Percentiles rank a stretch among this genome's conserved stretches.
Conservation (phyloP, 2,888 invertebrate species). For the Selenia dentaria region DNA sequence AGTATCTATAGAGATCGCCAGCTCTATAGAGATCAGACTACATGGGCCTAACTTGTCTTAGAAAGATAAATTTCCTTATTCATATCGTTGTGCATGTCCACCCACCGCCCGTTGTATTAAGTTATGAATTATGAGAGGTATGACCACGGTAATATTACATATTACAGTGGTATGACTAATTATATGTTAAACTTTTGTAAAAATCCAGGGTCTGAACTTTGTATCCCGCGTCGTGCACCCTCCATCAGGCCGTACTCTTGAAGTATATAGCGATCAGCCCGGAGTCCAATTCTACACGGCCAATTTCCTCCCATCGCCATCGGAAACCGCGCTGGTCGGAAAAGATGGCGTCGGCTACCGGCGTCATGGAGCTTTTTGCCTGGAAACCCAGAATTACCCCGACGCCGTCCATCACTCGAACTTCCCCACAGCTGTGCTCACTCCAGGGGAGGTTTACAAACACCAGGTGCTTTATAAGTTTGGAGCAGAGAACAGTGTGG, state of each 20-base stretch:
- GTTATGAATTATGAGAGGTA: too few species aligned
- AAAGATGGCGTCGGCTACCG: constrained; percentile 79
- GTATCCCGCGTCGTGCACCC: constrained; percentile 86
- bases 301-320: constrained; percentile 87
- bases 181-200: too few species aligned
- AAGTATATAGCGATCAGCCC: constrained; percentile 93
- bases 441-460: constrained; percentile 88
- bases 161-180: too few species aligned
- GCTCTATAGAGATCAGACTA: too few species aligned
- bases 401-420: constrained; percentile 93
- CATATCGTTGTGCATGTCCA: too few species aligned
- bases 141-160: too few species aligned
- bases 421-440: constrained; percentile 89
- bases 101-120: too few species aligned
- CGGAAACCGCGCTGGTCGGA: constrained; percentile 61
- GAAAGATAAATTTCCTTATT: too few species aligned
- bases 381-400: constrained; percentile 97
- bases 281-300: constrained; percentile 96
- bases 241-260: constrained; percentile 88
- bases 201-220: constrained; percentile 56
- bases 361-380: constrained; percentile 91
- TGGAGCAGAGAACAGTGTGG: constrained; percentile 56
- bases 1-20: too few species aligned
- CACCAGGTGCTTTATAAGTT: constrained; percentile 90
- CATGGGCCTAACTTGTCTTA: too few species aligned